phyloP scores from a whole-genome alignment of 2,797 vertebrate species.

The Dipus sagitta region DNA sequence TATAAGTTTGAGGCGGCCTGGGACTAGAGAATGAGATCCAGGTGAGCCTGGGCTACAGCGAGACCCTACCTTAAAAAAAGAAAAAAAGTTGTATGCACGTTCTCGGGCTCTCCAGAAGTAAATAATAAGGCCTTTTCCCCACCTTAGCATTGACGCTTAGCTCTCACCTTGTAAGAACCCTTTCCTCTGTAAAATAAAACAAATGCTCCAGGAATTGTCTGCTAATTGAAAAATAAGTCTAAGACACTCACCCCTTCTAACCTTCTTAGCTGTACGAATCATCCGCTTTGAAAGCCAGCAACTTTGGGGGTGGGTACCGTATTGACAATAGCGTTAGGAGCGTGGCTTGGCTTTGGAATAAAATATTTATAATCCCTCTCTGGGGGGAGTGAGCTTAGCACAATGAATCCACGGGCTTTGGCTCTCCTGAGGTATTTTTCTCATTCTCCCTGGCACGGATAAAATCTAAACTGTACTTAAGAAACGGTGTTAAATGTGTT shows the following conservation, averaged over 20 bases:
- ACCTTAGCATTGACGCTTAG: fast-evolving
- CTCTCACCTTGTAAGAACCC: not conserved
- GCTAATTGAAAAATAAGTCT: constrained; percentile 50
- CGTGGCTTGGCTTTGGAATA: constrained; percentile 62
- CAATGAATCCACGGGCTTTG: constrained; percentile 66
- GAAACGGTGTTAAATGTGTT: constrained; percentile 83
- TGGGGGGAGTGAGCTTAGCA: constrained; percentile 67
- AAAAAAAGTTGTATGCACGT: not conserved
- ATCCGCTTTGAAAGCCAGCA: constrained; percentile 29
- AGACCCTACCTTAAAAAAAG: too few species aligned
- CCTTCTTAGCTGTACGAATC: constrained; percentile 24
- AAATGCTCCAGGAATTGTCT: not conserved
- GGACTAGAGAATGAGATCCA: too few species aligned
- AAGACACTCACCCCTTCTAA: not conserved
- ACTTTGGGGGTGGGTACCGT: constrained; percentile 43
- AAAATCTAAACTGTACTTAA: constrained; percentile 83
- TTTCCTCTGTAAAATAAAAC: not conserved
- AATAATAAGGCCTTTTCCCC: too few species aligned
- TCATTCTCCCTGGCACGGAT: constrained; percentile 76
- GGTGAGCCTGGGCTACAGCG: too few species aligned
- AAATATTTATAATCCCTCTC: constrained; percentile 80
- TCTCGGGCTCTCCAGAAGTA: not conserved
- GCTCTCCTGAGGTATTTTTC: constrained; percentile 73
- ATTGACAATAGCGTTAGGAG: constrained; percentile 20
- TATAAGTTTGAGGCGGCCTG: too few species aligned